Evolutionary conservation across 2,797 vertebrate species (phyloP), one percentile per base, ranked within the genome.

Genomic region (Arctocebus calabarensis): DNA sequence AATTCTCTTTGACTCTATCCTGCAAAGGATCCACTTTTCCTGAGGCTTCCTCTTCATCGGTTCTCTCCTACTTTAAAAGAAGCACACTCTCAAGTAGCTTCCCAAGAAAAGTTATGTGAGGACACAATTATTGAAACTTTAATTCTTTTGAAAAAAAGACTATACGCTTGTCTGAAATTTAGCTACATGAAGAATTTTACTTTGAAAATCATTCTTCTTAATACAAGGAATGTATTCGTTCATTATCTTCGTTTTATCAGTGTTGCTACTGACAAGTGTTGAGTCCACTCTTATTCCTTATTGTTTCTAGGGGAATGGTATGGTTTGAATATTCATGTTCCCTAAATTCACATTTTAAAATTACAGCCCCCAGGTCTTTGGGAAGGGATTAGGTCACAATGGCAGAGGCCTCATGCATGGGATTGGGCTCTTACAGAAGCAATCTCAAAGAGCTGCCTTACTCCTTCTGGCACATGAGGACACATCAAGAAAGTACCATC

Each of bases 181-280:
- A 37, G 37, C 27, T 48, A 16, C 11, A 57, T 8, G 4, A 0
- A n/a, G 23, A 57, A 62, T 48, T 20, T 2, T 59, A 66, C 62
- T 87, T 64, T 27, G 10, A 57, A 75, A 83, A 71, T 71, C 3
- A 9, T 22, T 48, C 77, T 34, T 86, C 34, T 22, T 75, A 82
- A 83, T n/a, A 29, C 12, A 34, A 0, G 14, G 32, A 20, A 82
- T 25, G 17, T 6, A 19, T 71, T 64, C 1, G 12, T 48, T 34
- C 68, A 16, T 22, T 70, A 75, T 40, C 40, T 93, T 66, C 13
- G 19, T 57, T 74, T 79, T 77, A 82, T 77, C 32, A 43, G 20
- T 8, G 34, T 29, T 82, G 17, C 20, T 87, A 32, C 34, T 8
- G 27, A 83, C 71, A 86, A 57, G 34, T 90, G 16, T 34, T 29